These are phyloP conservation scores for Perca schrenkii DNA, from an alignment of 2,113 vertebrate genomes.

Conservation along the genomic window DNA sequence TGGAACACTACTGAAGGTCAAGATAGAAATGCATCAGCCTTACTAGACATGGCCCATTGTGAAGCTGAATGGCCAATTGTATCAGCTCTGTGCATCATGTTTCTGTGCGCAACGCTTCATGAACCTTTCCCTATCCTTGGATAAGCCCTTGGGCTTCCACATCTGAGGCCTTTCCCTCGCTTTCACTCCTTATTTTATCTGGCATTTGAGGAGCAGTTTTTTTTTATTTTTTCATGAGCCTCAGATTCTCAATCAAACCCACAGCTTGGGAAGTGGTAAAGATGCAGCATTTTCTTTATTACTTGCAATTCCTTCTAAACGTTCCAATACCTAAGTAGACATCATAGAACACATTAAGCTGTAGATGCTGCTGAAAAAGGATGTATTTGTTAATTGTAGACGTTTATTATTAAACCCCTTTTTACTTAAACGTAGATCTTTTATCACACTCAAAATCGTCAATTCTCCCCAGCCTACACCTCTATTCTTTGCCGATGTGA, in stretches of 20 bases:
- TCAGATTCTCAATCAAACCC: background rate
- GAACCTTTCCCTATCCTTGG: slow-evolving; percentile 33
- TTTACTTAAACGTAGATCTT: slow-evolving; percentile 24
- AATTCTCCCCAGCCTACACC: background rate
- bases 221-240: background rate
- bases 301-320: background rate
- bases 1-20: slow-evolving; percentile 19
- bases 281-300: background rate
- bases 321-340: background rate
- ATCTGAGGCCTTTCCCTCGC: slow-evolving; percentile 42
- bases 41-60: slow-evolving; percentile 46
- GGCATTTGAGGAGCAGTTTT: slow-evolving; percentile 29
- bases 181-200: slow-evolving; percentile 50
- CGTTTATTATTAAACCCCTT: slow-evolving; percentile 18
- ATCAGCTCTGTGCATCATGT: slow-evolving; percentile 49
- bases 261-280: background rate
- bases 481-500: background rate
- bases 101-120: slow-evolving; percentile 46
- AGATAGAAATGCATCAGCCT: slow-evolving; percentile 50
- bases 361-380: background rate
- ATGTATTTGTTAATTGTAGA: background rate
- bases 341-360: background rate
- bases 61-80: slow-evolving; percentile 36
- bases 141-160: slow-evolving; percentile 55
- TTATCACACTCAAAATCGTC: background rate